A percentile compares a stretch with the other conserved stretches of the same genome.
Evolutionary conservation across 2,888 invertebrate species (phyloP).

Genomic region (Blastobasis lacticolella): DNA sequence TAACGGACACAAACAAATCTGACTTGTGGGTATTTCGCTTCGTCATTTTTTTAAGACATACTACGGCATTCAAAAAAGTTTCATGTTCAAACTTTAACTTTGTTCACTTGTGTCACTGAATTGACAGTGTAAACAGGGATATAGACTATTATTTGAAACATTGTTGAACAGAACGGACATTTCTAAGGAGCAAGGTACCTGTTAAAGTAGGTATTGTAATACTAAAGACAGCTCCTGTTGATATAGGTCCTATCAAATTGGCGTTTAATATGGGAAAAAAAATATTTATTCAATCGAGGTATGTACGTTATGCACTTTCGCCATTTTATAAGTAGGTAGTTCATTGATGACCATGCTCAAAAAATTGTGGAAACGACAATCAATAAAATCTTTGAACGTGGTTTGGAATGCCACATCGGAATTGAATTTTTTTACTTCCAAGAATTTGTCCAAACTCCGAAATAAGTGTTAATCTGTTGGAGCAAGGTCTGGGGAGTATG

Average conservation of each 20-base stretch:
- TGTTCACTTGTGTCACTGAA: background rate
- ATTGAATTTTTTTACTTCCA: background rate
- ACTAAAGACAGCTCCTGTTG: too few species aligned
- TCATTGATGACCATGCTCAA: background rate
- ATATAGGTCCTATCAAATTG: background rate
- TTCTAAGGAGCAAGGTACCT: too few species aligned
- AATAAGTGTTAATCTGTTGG: background rate
- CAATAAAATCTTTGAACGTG: background rate
- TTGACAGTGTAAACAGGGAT: background rate
- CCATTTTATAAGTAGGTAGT: background rate
- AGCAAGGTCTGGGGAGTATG: background rate
- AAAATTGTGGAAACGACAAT: background rate
- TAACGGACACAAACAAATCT: too few species aligned
- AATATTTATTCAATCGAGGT: background rate
- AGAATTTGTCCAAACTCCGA: background rate
- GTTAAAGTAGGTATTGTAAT: too few species aligned
- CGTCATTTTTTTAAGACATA: too few species aligned
- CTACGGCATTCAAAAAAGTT: too few species aligned
- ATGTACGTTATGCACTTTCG: background rate
- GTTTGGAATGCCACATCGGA: background rate
- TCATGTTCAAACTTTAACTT: background rate
- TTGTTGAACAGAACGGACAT: too few species aligned
- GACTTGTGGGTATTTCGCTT: too few species aligned
- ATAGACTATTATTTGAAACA: background rate
- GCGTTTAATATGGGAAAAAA: background rate